These are phyloP conservation scores for Aricia agestis DNA, from an alignment of 1,140 invertebrate genomes.

Conservation along the genomic window DNA sequence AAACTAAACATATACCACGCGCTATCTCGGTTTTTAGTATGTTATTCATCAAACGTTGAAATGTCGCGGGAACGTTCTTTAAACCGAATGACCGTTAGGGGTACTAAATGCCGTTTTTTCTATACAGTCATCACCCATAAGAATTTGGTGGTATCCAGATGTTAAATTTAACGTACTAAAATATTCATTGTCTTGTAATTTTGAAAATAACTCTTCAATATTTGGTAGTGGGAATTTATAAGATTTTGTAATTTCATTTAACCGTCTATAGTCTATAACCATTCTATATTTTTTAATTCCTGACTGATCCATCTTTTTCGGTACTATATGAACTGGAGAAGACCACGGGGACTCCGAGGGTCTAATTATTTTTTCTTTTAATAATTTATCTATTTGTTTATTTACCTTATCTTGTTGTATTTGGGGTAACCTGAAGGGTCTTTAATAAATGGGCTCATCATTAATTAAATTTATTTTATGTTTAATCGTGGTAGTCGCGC, in stretches of 20 bases:
- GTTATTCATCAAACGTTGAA: slow-evolving; percentile 45
- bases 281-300: not conserved
- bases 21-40: slow-evolving; percentile 40
- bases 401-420: not conserved
- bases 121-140: not conserved
- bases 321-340: not conserved
- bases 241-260: not conserved
- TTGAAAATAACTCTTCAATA: slow-evolving; percentile 3
- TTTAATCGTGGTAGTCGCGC: slow-evolving; percentile 26
- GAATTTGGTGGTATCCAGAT: not conserved
- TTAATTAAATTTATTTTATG: slow-evolving; percentile 22
- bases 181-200: not conserved
- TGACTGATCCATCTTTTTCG: not conserved
- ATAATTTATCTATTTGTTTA: not conserved
- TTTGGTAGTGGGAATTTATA: not conserved
- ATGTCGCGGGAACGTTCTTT: slow-evolving; percentile 21
- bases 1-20: slow-evolving; percentile 41
- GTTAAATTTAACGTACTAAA: not conserved
- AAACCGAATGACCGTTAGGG: slow-evolving; percentile 5
- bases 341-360: slow-evolving; percentile 4
- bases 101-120: slow-evolving; percentile 1
- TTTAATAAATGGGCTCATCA: slow-evolving; percentile 26
- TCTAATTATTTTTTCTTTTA: slow-evolving; percentile 1
- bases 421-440: slow-evolving; percentile 23
- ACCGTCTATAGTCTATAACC: not conserved